Conservation (phyloP, 2,888 invertebrate species). For the Mantis religiosa region DNA sequence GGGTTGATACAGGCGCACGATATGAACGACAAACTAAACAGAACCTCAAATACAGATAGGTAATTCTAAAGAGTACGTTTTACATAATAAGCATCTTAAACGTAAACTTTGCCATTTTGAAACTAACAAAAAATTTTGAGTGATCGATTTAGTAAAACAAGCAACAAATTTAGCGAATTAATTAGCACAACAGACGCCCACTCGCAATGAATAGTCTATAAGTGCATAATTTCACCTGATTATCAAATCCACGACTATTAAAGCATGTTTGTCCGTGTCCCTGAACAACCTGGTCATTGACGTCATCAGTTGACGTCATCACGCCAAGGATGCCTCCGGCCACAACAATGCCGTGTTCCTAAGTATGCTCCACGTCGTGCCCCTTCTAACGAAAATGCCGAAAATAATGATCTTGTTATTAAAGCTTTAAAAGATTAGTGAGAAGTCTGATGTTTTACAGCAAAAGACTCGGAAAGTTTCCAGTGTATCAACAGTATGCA, state of each 20-base stretch:
- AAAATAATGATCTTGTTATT: neutral
- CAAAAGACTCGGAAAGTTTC: neutral
- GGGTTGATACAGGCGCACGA: conserved; percentile 4
- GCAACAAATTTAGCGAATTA: no score
- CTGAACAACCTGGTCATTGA: conserved; percentile 3
- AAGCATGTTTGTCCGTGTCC: conserved; percentile 15
- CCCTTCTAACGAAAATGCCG: neutral
- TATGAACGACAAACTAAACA: neutral
- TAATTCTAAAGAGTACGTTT: neutral
- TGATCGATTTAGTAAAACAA: no score
- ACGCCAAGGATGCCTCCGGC: neutral
- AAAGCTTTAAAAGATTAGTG: neutral
- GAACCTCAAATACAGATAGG: neutral
- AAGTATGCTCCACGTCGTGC: neutral
- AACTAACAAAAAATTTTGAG: no score
- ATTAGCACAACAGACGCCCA: neutral
- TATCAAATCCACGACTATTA: neutral
- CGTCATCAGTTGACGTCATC: conserved; percentile 23
- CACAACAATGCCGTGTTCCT: neutral
- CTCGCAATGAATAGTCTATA: neutral
- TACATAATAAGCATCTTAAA: neutral
- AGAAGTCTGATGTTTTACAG: neutral
- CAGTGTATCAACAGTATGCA: neutral
- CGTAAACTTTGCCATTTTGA: neutral
- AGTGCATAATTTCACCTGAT: neutral